Percentiles rank a stretch among this genome's conserved stretches.
Evolutionary conservation across 2,888 invertebrate species (phyloP).

Genomic region (Eupithecia dodoneata): DNA sequence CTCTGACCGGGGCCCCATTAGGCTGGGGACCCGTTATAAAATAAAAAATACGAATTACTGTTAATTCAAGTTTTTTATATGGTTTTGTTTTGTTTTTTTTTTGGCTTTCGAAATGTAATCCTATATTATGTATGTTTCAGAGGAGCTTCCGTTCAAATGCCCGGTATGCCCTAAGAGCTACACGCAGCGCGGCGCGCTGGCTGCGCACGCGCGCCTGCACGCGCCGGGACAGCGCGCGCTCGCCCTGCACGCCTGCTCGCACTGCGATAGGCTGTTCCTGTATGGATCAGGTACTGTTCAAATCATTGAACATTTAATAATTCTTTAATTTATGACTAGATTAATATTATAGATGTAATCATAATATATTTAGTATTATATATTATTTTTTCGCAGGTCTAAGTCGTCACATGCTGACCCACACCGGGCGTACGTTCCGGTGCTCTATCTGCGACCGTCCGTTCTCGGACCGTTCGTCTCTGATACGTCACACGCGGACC

Average conservation of each 20-base stretch:
- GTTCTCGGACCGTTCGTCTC: conserved; percentile 89
- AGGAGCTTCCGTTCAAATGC: conserved; percentile 87
- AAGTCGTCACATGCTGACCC: conserved; percentile 60
- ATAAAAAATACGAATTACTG: too few relatives aligned
- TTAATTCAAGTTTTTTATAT: too few relatives aligned
- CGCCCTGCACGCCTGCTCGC: conserved; percentile 86
- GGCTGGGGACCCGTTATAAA: too few relatives aligned
- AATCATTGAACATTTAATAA: too few relatives aligned
- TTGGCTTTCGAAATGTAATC: neutral
- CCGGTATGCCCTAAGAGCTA: conserved; percentile 87
- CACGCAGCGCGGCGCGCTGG: conserved; percentile 88
- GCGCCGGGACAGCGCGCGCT: conserved; percentile 75
- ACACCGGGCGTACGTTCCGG: conserved; percentile 53
- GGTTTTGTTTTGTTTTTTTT: too few relatives aligned
- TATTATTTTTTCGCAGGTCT: conserved; percentile 46
- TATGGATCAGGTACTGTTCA: conserved; percentile 58
- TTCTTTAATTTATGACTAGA: too few relatives aligned
- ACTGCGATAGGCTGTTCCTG: conserved; percentile 66
- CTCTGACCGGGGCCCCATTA: too few relatives aligned
- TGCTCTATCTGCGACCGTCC: conserved; percentile 82
- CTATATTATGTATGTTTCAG: conserved; percentile 48
- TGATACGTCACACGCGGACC: conserved; percentile 84
- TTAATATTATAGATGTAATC: too few relatives aligned
- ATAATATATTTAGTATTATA: too few relatives aligned
- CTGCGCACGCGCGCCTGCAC: conserved; percentile 85